Evolutionary conservation across 2,888 invertebrate genomes (phyloP).

Genomic region (Drosophila prolongata): DNA sequence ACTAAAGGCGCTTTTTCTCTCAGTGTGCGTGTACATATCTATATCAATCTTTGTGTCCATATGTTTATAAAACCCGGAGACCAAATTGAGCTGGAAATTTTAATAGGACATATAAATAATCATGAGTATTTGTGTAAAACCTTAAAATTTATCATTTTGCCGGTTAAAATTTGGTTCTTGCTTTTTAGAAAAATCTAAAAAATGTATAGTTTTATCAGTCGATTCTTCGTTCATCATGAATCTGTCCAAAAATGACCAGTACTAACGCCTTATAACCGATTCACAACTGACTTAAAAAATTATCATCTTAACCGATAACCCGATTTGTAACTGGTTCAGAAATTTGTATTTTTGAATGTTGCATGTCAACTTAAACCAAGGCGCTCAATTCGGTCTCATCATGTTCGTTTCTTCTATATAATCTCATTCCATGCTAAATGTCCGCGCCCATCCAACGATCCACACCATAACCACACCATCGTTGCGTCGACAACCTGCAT

Average conservation of each 20-base stretch:
- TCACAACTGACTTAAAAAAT: background rate
- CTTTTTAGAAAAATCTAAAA: no score
- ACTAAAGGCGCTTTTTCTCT: constrained; percentile 1
- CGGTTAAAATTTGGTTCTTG: background rate
- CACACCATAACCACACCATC: constrained; percentile 27
- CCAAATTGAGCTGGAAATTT: constrained; percentile 28
- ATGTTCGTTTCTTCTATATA: constrained; percentile 25
- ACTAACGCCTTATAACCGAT: background rate
- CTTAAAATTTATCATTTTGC: background rate
- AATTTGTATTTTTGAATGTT: no score
- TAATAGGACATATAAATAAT: background rate
- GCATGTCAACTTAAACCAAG: no score
- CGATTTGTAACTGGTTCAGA: constrained; percentile 1
- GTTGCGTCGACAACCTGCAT: constrained; percentile 32
- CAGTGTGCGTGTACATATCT: constrained; percentile 4
- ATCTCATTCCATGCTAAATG: constrained; percentile 53
- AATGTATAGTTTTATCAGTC: no score
- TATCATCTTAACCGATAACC: background rate
- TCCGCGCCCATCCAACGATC: constrained; percentile 21
- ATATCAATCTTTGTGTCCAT: constrained; percentile 22
- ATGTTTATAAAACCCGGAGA: constrained; percentile 9
- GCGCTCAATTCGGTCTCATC: constrained; percentile 34
- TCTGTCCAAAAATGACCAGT: no score
- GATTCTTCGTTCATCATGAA: no score
- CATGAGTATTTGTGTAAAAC: background rate